Conservation (phyloP, 2,797 vertebrate species). For the Sandelia bainsii region DNA sequence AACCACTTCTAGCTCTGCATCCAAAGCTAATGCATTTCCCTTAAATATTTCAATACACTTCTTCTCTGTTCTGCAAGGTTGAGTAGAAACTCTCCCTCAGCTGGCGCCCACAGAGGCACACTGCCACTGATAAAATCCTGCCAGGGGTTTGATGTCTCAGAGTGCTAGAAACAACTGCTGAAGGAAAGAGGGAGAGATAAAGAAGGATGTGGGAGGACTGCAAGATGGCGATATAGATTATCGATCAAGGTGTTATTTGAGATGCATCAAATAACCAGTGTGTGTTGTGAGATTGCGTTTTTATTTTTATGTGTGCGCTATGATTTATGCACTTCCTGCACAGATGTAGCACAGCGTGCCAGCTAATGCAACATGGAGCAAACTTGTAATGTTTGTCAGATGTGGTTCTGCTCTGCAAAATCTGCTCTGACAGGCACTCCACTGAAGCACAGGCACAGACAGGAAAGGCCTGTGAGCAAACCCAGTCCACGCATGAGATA, state of each 20-base stretch:
- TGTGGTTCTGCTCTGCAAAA: conserved; percentile 53
- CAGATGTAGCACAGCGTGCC: conserved; percentile 28
- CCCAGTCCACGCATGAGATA: conserved; percentile 32
- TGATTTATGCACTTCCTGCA: conserved; percentile 29
- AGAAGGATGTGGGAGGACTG: conserved; percentile 39
- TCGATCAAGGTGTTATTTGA: conserved; percentile 43
- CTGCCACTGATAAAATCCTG: conserved; percentile 57
- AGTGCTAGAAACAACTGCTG: conserved; percentile 50
- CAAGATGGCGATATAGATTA: conserved; percentile 44
- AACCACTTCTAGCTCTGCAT: conserved; percentile 54
- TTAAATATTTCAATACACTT: conserved; percentile 85
- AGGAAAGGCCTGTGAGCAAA: conserved; percentile 33
- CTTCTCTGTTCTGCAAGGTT: conserved; percentile 66
- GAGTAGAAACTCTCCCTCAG: conserved; percentile 61
- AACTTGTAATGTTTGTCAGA: conserved; percentile 55
- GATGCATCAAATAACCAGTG: conserved; percentile 21
- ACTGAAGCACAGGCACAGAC: conserved; percentile 22
- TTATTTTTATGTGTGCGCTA: background rate
- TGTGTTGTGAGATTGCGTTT: conserved; percentile 18
- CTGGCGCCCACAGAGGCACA: conserved; percentile 55
- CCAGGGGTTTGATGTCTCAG: conserved; percentile 59
- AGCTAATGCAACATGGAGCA: conserved; percentile 74
- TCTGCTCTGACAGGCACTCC: conserved; percentile 41
- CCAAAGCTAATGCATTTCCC: conserved; percentile 83
- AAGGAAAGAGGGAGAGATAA: conserved; percentile 26